A percentile compares a stretch with the other conserved stretches of the same genome.
phyloP scores from a whole-genome alignment of 2,888 invertebrate genomes.

The Drosophila anomalipes region DNA sequence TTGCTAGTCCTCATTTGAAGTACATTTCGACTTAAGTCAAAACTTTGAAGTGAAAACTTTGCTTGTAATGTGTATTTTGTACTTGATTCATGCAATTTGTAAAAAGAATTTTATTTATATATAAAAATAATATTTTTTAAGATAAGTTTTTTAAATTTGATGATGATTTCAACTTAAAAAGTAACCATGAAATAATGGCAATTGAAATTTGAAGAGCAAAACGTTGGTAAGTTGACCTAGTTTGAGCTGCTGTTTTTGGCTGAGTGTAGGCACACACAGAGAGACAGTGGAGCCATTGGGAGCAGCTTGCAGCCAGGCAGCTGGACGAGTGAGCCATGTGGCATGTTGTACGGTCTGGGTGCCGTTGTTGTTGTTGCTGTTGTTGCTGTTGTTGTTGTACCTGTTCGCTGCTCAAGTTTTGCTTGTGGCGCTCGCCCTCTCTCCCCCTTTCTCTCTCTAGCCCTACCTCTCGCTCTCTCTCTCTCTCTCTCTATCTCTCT shows the following conservation, averaged over 20 bases:
- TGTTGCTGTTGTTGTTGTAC: conserved; percentile 47
- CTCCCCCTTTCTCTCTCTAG: neutral
- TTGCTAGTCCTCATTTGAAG: neutral
- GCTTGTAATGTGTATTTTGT: neutral
- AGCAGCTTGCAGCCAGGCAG: conserved; percentile 51
- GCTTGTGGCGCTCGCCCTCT: conserved; percentile 25
- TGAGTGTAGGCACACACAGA: conserved; percentile 3
- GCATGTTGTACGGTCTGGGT: conserved; percentile 67
- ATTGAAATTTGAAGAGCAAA: neutral
- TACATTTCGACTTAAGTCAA: neutral
- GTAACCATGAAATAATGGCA: neutral
- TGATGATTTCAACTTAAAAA: neutral
- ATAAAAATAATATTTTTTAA: neutral
- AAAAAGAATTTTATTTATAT: neutral
- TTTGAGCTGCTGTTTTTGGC: neutral
- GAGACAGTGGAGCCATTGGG: conserved; percentile 23
- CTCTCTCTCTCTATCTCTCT: neutral
- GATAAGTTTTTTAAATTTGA: neutral
- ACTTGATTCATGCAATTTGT: neutral
- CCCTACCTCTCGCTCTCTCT: conserved; percentile 6
- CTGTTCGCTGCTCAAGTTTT: conserved; percentile 61
- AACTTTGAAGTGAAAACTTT: neutral
- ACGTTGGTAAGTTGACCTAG: neutral
- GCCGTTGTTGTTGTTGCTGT: conserved; percentile 50
- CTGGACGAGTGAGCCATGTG: conserved; percentile 56